Conservation (phyloP, 2,797 vertebrate species). For the Myotis findleyi region DNA sequence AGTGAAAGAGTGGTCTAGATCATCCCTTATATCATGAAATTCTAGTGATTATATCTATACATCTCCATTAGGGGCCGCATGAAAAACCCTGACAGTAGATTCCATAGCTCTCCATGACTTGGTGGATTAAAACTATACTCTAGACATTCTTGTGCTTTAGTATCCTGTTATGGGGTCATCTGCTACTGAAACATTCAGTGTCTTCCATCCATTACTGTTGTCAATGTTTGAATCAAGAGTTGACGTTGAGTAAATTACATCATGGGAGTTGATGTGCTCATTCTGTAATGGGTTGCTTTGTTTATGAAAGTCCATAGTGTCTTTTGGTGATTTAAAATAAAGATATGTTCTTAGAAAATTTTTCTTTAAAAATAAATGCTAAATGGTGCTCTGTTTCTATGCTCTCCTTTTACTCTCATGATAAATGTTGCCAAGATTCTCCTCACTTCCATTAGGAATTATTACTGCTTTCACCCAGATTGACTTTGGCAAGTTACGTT, state of each 20-base stretch:
- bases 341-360: not conserved
- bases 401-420: not conserved
- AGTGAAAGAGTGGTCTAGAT: not conserved
- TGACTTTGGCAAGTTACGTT: slow-evolving; percentile 38
- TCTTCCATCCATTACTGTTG: slow-evolving; percentile 12
- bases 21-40: not conserved
- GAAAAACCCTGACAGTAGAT: not conserved
- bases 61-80: not conserved
- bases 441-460: not conserved
- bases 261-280: not conserved
- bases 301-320: not conserved
- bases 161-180: no score
- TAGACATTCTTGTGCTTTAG: not conserved
- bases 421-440: not conserved
- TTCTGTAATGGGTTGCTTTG: not conserved
- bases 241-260: not conserved
- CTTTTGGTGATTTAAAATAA: not conserved
- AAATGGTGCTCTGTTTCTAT: not conserved
- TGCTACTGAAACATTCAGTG: not conserved
- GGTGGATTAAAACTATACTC: not conserved
- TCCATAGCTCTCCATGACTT: not conserved
- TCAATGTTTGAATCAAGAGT: slow-evolving; percentile 39
- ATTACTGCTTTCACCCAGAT: not conserved
- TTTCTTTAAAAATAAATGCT: not conserved
- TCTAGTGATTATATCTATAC: not conserved